Percentiles rank a stretch among this genome's conserved stretches.
phyloP scores from a whole-genome alignment of 2,797 vertebrate species.

The Yasuhikotakia modesta region DNA sequence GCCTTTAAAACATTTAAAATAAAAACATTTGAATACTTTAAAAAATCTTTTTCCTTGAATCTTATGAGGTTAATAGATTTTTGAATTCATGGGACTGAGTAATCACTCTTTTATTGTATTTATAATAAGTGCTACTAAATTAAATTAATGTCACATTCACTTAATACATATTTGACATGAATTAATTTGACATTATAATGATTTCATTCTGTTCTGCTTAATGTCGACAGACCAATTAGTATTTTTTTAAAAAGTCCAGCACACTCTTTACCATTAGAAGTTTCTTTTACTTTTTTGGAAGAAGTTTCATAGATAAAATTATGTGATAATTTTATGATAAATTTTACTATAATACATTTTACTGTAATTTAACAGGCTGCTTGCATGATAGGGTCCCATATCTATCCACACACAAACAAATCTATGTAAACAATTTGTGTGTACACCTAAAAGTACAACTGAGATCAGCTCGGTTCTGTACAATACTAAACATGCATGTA shows the following conservation, averaged over 20 bases:
- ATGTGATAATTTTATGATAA: no score
- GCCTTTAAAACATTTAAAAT: neutral
- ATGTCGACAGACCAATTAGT: neutral
- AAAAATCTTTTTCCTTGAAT: neutral
- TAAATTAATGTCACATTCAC: neutral
- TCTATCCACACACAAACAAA: neutral
- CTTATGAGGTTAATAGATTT: neutral
- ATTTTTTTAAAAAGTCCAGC: neutral
- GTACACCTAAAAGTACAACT: neutral
- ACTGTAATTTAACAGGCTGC: neutral
- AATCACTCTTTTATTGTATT: neutral
- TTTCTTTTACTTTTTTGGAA: neutral
- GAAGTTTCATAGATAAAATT: neutral
- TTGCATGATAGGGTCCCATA: neutral
- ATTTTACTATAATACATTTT: neutral
- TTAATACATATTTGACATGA: neutral
- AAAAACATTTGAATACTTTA: neutral
- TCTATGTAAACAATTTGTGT: neutral
- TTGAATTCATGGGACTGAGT: neutral
- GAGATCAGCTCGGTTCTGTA: neutral
- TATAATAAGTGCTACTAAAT: neutral
- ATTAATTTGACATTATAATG: neutral
- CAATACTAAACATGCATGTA: neutral
- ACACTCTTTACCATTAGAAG: neutral
- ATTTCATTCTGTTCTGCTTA: neutral